Evolutionary conservation across 2,888 invertebrate species (phyloP), one percentile per base, ranked within the genome.

Genomic region (Sarcophaga rosellei): DNA sequence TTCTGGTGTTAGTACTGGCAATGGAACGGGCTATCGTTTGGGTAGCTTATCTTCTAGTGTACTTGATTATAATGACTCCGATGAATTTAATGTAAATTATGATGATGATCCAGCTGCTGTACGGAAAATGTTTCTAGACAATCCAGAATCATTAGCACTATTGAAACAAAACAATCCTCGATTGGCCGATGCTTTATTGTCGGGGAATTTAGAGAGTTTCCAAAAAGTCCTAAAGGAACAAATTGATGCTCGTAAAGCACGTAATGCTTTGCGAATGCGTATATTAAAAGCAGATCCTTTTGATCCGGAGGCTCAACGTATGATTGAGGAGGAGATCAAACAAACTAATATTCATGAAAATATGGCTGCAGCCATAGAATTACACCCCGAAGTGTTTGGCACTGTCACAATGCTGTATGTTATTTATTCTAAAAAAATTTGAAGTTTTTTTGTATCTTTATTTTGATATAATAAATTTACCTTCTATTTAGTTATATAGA

Each of bases 321-420:
- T 98, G 91, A 99, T 99, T 89, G 99, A 98, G 4, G 98, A 99
- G 92, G 98, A 99, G 94, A 99, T 99, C 88, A 95, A 97, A 89
- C 98, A 97, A 91, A 97, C 98, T 92, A 99, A 99, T 93, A 98
- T 99, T 87, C 98, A 99, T 93, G 97, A 98, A 0, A 99, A 99
- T 91, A 99, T 99, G 99, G 98, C 99, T 92, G 98, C 98, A 1
- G 99, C 99, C 0, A 98, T 99, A 96, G 99, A 99, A 92, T 98
- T 98, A 92, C 98, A 99, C 93, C 99, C 99, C 0, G 99, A 99
- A 94, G 98, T 97, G 66, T 99, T 99, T 94, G 99, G 99, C 81
- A 98, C 98, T 53, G 99, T 99, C 66, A 97, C 97, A 70, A 99
- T 99, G 99, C 95, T 99, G 89, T 97, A 88, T 89, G 92, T 75